Evolutionary conservation across 2,888 invertebrate genomes (phyloP).

Genomic region (Odiellus spinosus): DNA sequence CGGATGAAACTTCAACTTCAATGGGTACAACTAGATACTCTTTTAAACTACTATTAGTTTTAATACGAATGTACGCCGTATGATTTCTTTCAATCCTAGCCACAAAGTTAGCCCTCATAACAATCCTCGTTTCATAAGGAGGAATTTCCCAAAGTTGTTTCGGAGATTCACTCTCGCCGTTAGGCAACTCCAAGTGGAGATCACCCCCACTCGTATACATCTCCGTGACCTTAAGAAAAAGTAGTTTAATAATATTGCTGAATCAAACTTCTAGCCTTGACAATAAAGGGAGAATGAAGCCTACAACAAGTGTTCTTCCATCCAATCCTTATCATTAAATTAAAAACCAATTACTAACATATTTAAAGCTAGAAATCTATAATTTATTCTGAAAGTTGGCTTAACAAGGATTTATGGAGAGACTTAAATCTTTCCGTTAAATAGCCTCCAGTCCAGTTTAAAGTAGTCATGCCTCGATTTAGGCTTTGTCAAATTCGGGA

Average conservation of each 20-base stretch:
- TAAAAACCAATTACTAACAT: too few relatives aligned
- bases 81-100: conserved; percentile 61
- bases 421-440: too few relatives aligned
- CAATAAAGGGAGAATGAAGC: too few relatives aligned
- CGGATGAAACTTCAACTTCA: conserved; percentile 57
- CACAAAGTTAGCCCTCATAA: conserved; percentile 69
- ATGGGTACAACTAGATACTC: conserved; percentile 61
- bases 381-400: too few relatives aligned
- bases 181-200: conserved; percentile 71
- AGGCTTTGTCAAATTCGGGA: too few relatives aligned
- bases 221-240: conserved; percentile 33
- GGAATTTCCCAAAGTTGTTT: conserved; percentile 76
- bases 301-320: too few relatives aligned
- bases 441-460: too few relatives aligned
- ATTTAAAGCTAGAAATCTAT: too few relatives aligned
- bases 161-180: conserved; percentile 57
- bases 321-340: too few relatives aligned
- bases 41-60: conserved; percentile 43
- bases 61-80: conserved; percentile 66
- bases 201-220: conserved; percentile 62
- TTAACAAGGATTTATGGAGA: too few relatives aligned
- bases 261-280: too few relatives aligned
- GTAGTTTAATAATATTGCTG: conserved; percentile 2
- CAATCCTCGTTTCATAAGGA: conserved; percentile 68
- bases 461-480: too few relatives aligned